Base-by-base conservation (phyloP, 53 echinoderm and acorn worm genomes). In the Luidia sarsii region DNA sequence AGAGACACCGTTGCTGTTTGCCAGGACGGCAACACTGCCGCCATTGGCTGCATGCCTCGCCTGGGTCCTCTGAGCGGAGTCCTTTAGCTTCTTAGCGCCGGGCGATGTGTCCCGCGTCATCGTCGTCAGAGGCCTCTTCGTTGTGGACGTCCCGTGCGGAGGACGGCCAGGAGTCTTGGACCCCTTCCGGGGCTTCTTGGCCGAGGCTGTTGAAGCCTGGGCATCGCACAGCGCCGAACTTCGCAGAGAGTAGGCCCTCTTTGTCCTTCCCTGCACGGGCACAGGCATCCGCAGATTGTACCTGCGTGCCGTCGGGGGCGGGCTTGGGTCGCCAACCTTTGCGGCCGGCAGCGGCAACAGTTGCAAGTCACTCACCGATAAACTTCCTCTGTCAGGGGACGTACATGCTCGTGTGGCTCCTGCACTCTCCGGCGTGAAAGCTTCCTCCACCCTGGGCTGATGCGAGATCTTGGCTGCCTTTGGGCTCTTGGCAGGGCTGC, bases 271-370 rank as follows among this genome's bases (percentile, higher is more conserved):
- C n/a, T n/a, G n/a, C 1, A 77, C 31, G 9, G 77, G 2, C 6
- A n/a, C 16, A 18, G 31, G 4, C 14, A 33, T 22, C 25, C 77
- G 59, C 46, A 77, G 77, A 60, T 61, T 77, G 77, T 77, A 77
- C 39, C 60, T 29, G 38, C 39, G 59, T 6, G 43, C 41, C 6
- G 6, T 14, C 7, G 22, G 60, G 23, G 57, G 32, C 28, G 60
- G 32, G 19, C 18, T 31, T 41, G 61, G 6, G 32, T 2, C 14
- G n/a, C 21, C 25, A 3, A 22, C 25, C 32, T 77, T 33, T 4
- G 22, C 36, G 5, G 22, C 39, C 37, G 4, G 29, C n/a, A n/a
- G n/a, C n/a, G n/a, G n/a, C n/a, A n/a, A n/a, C n/a, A n/a, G n/a
- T n/a, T n/a, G n/a, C n/a, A n/a, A n/a, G n/a, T n/a, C n/a, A n/a